Evolutionary conservation across 2,888 invertebrate species (phyloP), one percentile per base, ranked within the genome.

Genomic region (Malthinus seriepunctatus): DNA sequence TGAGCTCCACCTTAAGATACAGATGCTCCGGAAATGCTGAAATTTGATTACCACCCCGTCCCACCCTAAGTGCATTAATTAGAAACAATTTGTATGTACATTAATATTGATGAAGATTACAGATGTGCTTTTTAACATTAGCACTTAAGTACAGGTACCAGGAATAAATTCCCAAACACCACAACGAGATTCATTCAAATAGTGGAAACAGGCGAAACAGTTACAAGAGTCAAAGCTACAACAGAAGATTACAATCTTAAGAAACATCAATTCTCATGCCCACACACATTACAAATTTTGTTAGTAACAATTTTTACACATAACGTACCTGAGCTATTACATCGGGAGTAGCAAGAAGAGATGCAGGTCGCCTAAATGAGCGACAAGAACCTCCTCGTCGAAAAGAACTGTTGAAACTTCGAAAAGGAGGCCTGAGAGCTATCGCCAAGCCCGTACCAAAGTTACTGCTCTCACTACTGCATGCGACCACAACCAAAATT

Each of bases 371-470:
- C 65, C 65, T 51, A 12, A 39, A 23, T 46, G 68, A 64, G 62
- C 74, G 67, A 60, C 71, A 70, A 38, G 76, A 76, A 54, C 72
- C 75, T 51, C 72, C 71, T 54, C 77, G 73, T 23, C 78, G 72
- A 56, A 78, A 73, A 38, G 78, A 76, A 58, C 68, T 71, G 73
- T 76, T 74, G 73, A 77, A 74, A 62, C 78, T 75, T 60, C 75
- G 75, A 69, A 78, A 78, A 56, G 76, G 75, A 51, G 78, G 77
- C 66, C 76, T 71, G 67, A 78, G 70, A 62, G 76, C 76, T 70
- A 75, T 71, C 73, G 77, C 76, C 74, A 76, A 70, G 63, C 74
- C 75, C 63, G 72, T 71, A 65, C 76, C 74, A 67, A 74, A 68
- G 64, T 69, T 71, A 68, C 68, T 69, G 66, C 73, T 76, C 74